Evolutionary conservation across 2,113 vertebrate species (phyloP), one percentile per base, ranked within the genome.

Genomic region (Cyprinus carpio): DNA sequence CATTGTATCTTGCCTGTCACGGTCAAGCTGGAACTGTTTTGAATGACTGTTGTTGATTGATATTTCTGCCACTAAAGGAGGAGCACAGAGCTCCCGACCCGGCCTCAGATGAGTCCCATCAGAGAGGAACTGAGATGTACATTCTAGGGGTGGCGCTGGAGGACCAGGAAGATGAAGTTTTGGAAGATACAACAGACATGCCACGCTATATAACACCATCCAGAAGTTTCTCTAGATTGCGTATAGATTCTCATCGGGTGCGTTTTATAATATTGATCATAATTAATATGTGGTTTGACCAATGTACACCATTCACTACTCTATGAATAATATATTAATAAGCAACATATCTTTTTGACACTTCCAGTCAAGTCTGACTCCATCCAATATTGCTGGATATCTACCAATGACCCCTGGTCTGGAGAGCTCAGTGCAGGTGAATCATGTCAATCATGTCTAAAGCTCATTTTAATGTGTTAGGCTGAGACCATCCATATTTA

Each of bases 361-460:
- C 23, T 75, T 46, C 15, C 86, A 95, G 97, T 93, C 92, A 86
- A 92, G 94, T 87, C 91, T 89, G 83, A 87, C 91, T 87, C 49
- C 94, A 90, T 93, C 92, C 78, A 94, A 90, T 25, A 90, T 92
- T 7, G 92, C 95, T 76, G 97, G 96, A 83, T 98, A 98, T 81
- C 94, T 98, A 87, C 96, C 96, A 18, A 98, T 98, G 97, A 97
- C 95, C 49, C 94, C 94, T 60, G 93, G 94, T 37, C 67, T 91
- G 77, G 95, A 95, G 60, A 90, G 27, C 81, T 51, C 84, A 87
- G 92, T 82, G 88, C 96, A 96, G 96, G 97, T 96, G 89, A 87
- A 86, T n/a, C n/a, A 6, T 43, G 49, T 65, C 15, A 80, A 25
- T 62, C 34, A 46, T 10, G 9, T 43, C 9, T 43, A 43, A 43